Base-by-base conservation (phyloP, 1,140 invertebrate genomes). In the Ostrea denselamellosa region DNA sequence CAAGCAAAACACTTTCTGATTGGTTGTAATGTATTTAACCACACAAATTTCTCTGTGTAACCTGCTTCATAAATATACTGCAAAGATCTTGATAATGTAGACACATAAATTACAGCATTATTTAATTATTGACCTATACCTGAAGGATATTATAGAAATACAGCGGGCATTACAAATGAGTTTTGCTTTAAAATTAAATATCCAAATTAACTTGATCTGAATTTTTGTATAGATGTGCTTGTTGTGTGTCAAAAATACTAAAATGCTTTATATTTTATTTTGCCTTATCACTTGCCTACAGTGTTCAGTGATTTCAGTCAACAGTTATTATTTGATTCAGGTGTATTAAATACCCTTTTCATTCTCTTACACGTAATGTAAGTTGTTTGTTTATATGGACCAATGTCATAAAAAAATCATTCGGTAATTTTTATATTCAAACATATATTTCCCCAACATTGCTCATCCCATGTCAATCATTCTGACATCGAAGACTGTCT, bases 1-100 rank as follows among this genome's bases (percentile, higher is more conserved):
- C 9, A 34, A 77, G 68, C 28, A 77, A 77, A 77, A 77, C 25
- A 34, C 68, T 28, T 77, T 77, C 68, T 77, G 68, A 77, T 77
- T 77, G 68, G 68, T 77, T 77, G 68, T 77, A 77, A 77, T 28
- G 25, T 77, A 77, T 34, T 62, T 77, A 77, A 77, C 28, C 68
- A 77, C 25, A 77, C 68, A 25, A 77, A 77, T 14, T 28, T 12
- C 68, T 77, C 28, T 77, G 28, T 77, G 28, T 77, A 77, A 77
- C 68, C 22, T 77, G 68, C 68, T 77, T 77, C 2, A 8, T 77
- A 34, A 25, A 77, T 77, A 77, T 14, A 77, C 28, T 34, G 68
- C 68, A 28, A 17, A 28, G 68, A 62, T 62, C 56, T 62, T 17
- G 19, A n/a, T 19, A 62, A 62, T 62, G 5, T n/a, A 62, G 17